Conservation (phyloP, 2,888 invertebrate genomes). For the Glaucopsyche alexis region DNA sequence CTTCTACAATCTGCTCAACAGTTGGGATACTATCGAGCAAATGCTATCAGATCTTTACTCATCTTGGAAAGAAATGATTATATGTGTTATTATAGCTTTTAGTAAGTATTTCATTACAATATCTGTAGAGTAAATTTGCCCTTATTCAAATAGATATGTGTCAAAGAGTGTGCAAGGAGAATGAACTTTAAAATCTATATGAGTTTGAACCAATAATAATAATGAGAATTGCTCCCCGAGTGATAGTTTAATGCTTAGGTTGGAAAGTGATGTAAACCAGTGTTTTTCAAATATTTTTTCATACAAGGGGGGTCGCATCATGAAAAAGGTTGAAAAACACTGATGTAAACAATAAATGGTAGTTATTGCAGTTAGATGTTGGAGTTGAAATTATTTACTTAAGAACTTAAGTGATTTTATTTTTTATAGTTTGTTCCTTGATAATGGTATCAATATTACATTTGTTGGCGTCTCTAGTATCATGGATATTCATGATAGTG, state of each 20-base stretch:
- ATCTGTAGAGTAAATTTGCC: not conserved
- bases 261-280: too few species aligned
- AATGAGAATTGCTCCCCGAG: too few species aligned
- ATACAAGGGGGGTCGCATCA: too few species aligned
- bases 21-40: slow-evolving; percentile 93
- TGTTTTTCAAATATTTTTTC: too few species aligned
- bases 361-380: not conserved
- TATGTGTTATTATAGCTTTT: slow-evolving; percentile 88
- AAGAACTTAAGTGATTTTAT: not conserved
- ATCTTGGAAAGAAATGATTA: slow-evolving; percentile 92
- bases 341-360: too few species aligned
- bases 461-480: slow-evolving; percentile 89
- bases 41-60: slow-evolving; percentile 92
- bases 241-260: too few species aligned
- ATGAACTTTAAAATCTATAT: too few species aligned
- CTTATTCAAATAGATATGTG: too few species aligned
- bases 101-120: slow-evolving; percentile 78
- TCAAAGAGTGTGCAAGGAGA: too few species aligned
- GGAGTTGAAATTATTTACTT: not conserved
- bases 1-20: slow-evolving; percentile 90
- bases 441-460: slow-evolving; percentile 91
- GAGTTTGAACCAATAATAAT: too few species aligned
- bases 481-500: slow-evolving; percentile 92
- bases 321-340: too few species aligned
- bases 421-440: slow-evolving; percentile 87